Base-by-base conservation (phyloP, 2,888 invertebrate species). In the Eristalis tenax region DNA sequence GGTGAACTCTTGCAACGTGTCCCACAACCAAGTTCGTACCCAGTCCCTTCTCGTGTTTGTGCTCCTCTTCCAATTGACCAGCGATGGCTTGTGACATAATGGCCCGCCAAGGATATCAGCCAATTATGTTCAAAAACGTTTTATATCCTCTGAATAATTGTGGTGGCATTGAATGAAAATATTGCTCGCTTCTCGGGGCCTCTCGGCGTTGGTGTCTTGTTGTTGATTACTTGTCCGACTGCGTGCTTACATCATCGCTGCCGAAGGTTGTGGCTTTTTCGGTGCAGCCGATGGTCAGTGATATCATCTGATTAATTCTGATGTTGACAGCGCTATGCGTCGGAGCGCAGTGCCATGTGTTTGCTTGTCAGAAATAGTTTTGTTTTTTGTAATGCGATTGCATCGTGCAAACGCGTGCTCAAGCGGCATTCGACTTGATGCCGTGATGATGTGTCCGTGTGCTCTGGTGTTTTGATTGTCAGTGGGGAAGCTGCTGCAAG, bases 21-120 rank as follows among this genome's bases (percentile, higher is more conserved):
- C 61, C 50, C 8, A 40, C 22, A 64, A 32, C 35, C 40, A 76
- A 68, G 76, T 76, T 68, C 11, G 66, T 35, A 32, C 32, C 1
- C 32, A 80, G 15, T 63, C 59, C 71, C 59, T 59, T 28, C 40
- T 64, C 18, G 43, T 56, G 64, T 26, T 26, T 28, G 63, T 63
- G 63, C 15, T 56, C 38, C 35, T 65, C 61, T 84, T 80, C 75
- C 61, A 56, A 76, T 84, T 68, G 84, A 80, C 61, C 74, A 32
- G 22, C 38, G 63, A 57, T 70, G 28, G 57, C 65, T 66, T 70
- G 75, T 75, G 70, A 76, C 70, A 35, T 64, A 64, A 69, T 70
- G 28, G 50, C 61, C 70, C 69, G 35, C 63, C 82, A 86, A 82
- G 86, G 86, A 78, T 86, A 64, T 23, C 63, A 63, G 64, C 75